Conservation (phyloP, 1,140 invertebrate genomes). For the Globodera ellingtonae region DNA sequence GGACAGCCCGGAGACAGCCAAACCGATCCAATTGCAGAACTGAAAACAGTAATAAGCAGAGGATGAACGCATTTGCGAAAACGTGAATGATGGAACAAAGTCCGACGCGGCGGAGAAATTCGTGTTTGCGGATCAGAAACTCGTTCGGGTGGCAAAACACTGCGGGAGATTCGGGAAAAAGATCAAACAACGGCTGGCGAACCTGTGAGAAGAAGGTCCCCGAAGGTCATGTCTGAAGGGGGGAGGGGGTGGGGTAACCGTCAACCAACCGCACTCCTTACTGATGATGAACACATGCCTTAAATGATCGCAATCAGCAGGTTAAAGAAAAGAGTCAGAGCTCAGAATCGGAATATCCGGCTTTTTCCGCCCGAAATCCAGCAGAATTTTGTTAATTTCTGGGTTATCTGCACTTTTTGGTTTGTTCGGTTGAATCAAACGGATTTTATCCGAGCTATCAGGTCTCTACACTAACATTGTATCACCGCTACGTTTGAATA, state of each 20-base stretch:
- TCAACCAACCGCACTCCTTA: background rate
- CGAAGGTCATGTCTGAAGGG: slow-evolving; percentile 57
- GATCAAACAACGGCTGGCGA: background rate
- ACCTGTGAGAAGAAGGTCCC: slow-evolving; percentile 63
- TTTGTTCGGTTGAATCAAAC: too few species aligned
- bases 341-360: too few species aligned
- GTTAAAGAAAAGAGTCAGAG: background rate
- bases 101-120: slow-evolving; percentile 60
- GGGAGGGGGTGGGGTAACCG: too few species aligned
- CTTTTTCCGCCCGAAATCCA: too few species aligned
- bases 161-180: slow-evolving; percentile 41
- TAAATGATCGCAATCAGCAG: background rate
- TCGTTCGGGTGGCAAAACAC: slow-evolving; percentile 65
- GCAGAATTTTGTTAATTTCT: too few species aligned
- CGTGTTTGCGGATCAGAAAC: slow-evolving; percentile 61
- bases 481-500: slow-evolving; percentile 64
- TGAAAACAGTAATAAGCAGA: background rate
- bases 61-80: background rate
- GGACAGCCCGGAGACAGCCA: slow-evolving; percentile 64
- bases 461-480: slow-evolving; percentile 65
- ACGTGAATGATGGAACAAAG: slow-evolving; percentile 60
- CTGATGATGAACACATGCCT: slow-evolving; percentile 13
- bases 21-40: slow-evolving; percentile 62
- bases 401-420: too few species aligned
- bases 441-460: too few species aligned